Evolutionary conservation across 2,888 invertebrate species (phyloP).

Genomic region (Lepidochrysops patricia): DNA sequence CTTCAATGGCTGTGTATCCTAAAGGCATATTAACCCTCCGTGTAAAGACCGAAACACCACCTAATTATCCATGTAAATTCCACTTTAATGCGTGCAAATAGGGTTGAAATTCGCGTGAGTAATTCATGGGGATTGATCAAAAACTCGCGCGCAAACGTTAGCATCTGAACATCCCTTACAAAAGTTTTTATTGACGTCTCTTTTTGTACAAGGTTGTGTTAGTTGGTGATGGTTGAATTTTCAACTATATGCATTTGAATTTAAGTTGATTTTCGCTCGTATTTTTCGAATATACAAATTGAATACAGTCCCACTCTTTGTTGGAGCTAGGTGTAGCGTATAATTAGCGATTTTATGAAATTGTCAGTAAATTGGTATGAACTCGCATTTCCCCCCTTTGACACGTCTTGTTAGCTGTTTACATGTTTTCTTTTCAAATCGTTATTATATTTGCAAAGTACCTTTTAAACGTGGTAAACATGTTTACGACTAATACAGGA

Average conservation of each 20-base stretch:
- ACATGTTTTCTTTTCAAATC: neutral
- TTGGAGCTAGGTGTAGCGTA: conserved; percentile 57
- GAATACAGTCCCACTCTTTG: conserved; percentile 49
- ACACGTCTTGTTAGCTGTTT: conserved; percentile 23
- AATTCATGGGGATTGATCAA: conserved; percentile 28
- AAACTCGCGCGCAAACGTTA: conserved; percentile 31
- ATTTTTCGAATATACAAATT: conserved; percentile 28
- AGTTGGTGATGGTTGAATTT: conserved; percentile 19
- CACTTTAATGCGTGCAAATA: conserved; percentile 21
- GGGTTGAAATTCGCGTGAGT: conserved; percentile 26
- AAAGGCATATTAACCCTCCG: conserved; percentile 38
- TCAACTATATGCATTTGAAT: conserved; percentile 23
- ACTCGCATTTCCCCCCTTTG: conserved; percentile 33
- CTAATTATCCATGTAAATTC: conserved; percentile 21
- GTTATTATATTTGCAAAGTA: neutral
- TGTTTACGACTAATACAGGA: neutral
- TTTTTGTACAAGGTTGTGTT: conserved; percentile 29
- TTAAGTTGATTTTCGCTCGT: conserved; percentile 30
- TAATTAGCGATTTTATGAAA: conserved; percentile 70
- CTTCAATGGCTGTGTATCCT: conserved; percentile 63
- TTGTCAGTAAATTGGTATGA: conserved; percentile 61
- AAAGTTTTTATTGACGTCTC: conserved; percentile 48
- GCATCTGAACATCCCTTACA: conserved; percentile 71
- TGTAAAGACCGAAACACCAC: conserved; percentile 23
- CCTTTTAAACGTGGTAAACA: neutral